These are phyloP conservation scores for Neoarius graeffei DNA, from an alignment of 2,113 vertebrate genomes.

Conservation along the genomic window DNA sequence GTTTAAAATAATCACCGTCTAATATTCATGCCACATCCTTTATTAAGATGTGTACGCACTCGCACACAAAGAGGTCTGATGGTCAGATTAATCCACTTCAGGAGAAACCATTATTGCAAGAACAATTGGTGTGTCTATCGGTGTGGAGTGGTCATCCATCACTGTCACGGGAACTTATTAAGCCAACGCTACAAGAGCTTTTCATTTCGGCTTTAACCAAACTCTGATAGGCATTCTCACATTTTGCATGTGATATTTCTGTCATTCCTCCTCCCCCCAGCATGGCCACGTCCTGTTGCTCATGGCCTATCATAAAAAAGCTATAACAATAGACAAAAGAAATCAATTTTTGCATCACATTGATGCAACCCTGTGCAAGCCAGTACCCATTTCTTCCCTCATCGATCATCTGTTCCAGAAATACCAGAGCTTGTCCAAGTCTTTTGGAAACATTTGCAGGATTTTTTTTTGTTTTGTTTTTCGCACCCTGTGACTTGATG, in stretches of 20 bases:
- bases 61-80: constrained; percentile 49
- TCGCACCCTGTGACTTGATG: neutral
- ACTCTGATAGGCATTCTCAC: constrained; percentile 13
- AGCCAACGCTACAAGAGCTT: constrained; percentile 37
- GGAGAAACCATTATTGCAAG: constrained; percentile 62
- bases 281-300: constrained; percentile 8
- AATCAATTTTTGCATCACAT: constrained; percentile 3
- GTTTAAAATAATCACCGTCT: constrained; percentile 44
- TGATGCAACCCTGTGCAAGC: neutral
- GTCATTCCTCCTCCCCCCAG: no score
- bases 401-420: constrained; percentile 20
- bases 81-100: constrained; percentile 60
- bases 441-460: neutral
- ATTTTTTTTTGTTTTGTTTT: no score
- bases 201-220: constrained; percentile 45
- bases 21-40: constrained; percentile 51
- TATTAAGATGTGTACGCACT: constrained; percentile 48
- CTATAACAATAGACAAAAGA: constrained; percentile 29
- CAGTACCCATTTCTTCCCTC: constrained; percentile 7
- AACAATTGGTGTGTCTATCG: constrained; percentile 62
- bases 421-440: neutral
- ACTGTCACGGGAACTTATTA: constrained; percentile 54
- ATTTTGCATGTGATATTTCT: constrained; percentile 10
- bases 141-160: constrained; percentile 57
- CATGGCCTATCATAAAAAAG: neutral